phyloP scores from a whole-genome alignment of 2,113 vertebrate species.

The Alces alces region DNA sequence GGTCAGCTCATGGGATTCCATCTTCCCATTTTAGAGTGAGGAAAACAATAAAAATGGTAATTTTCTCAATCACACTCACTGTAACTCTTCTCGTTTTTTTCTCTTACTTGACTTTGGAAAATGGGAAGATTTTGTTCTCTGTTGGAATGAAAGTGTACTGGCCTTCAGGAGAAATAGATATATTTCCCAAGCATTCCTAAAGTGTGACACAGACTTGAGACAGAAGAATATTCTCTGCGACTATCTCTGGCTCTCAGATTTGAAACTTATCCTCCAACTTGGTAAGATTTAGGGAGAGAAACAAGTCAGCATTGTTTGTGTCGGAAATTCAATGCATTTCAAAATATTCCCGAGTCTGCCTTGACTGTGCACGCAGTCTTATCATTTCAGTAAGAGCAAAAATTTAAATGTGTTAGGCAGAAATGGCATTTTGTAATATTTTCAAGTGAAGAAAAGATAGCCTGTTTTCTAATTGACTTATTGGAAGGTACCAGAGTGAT shows the following conservation, averaged over 20 bases:
- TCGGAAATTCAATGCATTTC: conserved; percentile 11
- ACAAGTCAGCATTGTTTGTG: neutral
- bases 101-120: conserved; percentile 25
- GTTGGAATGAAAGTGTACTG: neutral
- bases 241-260: neutral
- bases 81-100: neutral
- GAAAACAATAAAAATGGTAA: neutral
- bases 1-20: neutral
- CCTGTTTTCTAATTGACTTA: neutral
- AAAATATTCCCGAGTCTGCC: neutral
- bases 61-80: neutral
- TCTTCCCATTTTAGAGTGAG: neutral
- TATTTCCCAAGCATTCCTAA: neutral
- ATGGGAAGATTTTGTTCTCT: neutral
- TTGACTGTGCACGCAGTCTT: neutral
- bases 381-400: neutral
- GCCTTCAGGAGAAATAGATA: neutral
- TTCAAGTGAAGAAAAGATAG: neutral
- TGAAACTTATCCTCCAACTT: neutral
- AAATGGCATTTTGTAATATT: neutral
- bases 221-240: neutral
- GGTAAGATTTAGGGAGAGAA: neutral
- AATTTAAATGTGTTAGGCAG: neutral
- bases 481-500: neutral
- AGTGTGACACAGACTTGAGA: neutral